Percentiles rank a stretch among this genome's conserved stretches.
phyloP scores from a whole-genome alignment of 23 tunicate species.

The Halocynthia roretzi region DNA sequence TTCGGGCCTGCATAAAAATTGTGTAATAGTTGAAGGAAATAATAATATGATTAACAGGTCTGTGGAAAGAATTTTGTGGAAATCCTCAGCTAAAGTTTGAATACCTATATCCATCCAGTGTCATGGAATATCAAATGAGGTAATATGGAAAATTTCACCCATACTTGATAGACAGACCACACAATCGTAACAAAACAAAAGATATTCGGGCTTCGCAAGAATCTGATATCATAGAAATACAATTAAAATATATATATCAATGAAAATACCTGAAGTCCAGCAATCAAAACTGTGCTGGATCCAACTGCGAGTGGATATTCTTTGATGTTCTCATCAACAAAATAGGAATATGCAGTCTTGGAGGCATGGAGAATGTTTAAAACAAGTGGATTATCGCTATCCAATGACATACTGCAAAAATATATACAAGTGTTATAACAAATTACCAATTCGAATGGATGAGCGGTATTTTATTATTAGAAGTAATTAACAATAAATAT shows the following conservation, averaged over 20 bases:
- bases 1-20: constrained; percentile 71
- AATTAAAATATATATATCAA: neutral
- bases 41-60: too few relatives aligned
- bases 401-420: constrained; percentile 65
- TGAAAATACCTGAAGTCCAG: constrained; percentile 69
- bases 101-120: too few relatives aligned
- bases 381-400: constrained; percentile 81
- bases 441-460: neutral
- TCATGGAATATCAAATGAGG: too few relatives aligned
- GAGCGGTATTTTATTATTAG: neutral
- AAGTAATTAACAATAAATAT: neutral
- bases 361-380: constrained; percentile 80
- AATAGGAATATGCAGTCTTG: constrained; percentile 71
- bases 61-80: too few relatives aligned
- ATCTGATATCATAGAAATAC: too few relatives aligned
- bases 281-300: constrained; percentile 68
- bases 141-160: too few relatives aligned
- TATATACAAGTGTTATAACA: constrained; percentile 2
- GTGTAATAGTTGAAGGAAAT: neutral
- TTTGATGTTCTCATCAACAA: constrained; percentile 83
- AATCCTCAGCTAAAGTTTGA: too few relatives aligned
- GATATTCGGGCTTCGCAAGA: too few relatives aligned
- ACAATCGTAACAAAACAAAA: too few relatives aligned
- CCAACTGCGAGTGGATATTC: constrained; percentile 98
- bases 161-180: too few relatives aligned